Evolutionary conservation across 2,113 vertebrate species (phyloP), one percentile per base, ranked within the genome.

Genomic region (Anarrhichthys ocellatus): DNA sequence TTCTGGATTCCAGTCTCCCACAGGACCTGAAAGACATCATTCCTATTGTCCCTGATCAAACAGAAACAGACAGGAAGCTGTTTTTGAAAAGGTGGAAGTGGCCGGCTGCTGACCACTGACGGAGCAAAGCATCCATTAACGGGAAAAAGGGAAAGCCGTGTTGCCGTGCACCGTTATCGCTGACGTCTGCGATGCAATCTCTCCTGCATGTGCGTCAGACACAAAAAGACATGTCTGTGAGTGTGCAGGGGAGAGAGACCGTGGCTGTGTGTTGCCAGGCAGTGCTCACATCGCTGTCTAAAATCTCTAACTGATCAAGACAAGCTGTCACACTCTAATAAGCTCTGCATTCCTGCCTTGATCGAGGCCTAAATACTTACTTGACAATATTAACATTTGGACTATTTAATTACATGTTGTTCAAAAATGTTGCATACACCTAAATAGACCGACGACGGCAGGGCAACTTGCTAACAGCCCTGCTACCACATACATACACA

Each of bases 241-340:
- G 62, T 70, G 78, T 32, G 22, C 38, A 40, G 17, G 9, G 15
- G 68, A 64, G 61, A 58, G 73, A 73, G 77, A 64, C 68, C 18
- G 68, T 79, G 73, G 63, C 80, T 64, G 76, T 18, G 42, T 91
- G 91, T 86, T 90, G 83, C 89, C 68, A 76, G 78, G 86, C 86
- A 90, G 83, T 86, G 76, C 73, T 87, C 88, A 87, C 74, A 84
- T 66, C 63, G 63, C 63, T 63, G 84, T 85, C 62, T 74, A 80
- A 89, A 90, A 90, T 86, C 90, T 85, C 64, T 72, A 78, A 63
- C 76, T 85, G 88, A 91, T 81, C 81, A 89, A 85, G 85, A 88
- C 76, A 85, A 87, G 90, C 88, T 85, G 89, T 90, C 88, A 88
- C 86, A 86, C 80, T 84, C 78, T 88, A 91, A 91, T 86, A 90